Base-by-base conservation (phyloP, 2,888 invertebrate species). In the Ptilodon capucinus region DNA sequence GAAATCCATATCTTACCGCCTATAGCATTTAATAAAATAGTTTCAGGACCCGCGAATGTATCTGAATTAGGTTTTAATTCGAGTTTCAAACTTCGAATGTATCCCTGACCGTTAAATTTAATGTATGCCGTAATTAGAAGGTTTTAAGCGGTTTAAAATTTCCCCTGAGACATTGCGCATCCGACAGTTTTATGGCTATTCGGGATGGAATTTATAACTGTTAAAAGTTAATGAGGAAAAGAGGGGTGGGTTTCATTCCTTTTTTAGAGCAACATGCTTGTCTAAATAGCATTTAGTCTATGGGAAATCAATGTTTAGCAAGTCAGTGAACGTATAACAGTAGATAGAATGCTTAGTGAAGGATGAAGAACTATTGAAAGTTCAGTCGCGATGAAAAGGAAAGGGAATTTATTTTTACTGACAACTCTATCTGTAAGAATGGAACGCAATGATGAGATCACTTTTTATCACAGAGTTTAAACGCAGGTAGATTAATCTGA, bases 91-190 rank as follows among this genome's bases (percentile, higher is more conserved):
- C 49, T 59, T 54, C 40, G 41, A 48, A 48, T 54, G 30, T 43
- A 49, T 38, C 36, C 43, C 46, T 45, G 39, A 41, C 49, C 54
- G 35, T 64, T 46, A 55, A 46, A 21, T 50, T 60, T 54, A 57
- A 57, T 57, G 51, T 53, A 40, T 53, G 48, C 40, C 38, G 45
- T 60, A 62, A 64, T 57, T 53, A 51, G 51, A 48, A 40, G 25
- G 53, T 59, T 54, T 67, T 51, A 52, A 59, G 41, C 49, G 38
- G 45, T 58, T 60, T 46, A 52, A 63, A 57, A 54, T 60, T 52
- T 63, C 42, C 39, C 43, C 13, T 19, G 18, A 34, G 54, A 51
- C 46, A 42, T 55, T 50, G 51, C 25, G 28, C 32, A 28, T 48
- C 44, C 39, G 38, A 46, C 45, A 60, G 44, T 57, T 64, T 61